phyloP scores from a whole-genome alignment of 2,888 invertebrate genomes.

The Himalopsyche tibetana region DNA sequence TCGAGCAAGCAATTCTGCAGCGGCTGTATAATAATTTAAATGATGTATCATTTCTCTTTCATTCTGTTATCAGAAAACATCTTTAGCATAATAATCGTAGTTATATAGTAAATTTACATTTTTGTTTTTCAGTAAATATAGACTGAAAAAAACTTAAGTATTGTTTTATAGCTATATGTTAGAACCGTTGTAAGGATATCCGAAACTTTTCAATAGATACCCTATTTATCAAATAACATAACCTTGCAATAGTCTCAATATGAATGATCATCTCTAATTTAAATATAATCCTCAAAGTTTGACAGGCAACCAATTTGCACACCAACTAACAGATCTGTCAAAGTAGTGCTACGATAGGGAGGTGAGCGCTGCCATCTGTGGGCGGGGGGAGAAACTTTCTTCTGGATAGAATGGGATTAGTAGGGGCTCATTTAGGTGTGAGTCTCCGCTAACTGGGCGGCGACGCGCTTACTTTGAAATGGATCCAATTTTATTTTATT shows the following conservation, averaged over 20 bases:
- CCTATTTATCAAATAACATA: neutral
- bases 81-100: too few relatives aligned
- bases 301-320: conserved; percentile 57
- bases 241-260: neutral
- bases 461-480: conserved; percentile 4
- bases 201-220: too few relatives aligned
- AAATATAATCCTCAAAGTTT: conserved; percentile 50
- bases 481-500: neutral
- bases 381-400: conserved; percentile 47
- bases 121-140: too few relatives aligned
- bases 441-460: conserved; percentile 32
- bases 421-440: conserved; percentile 15
- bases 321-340: conserved; percentile 60
- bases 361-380: conserved; percentile 57
- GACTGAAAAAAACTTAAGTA: too few relatives aligned
- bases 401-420: conserved; percentile 37
- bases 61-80: too few relatives aligned
- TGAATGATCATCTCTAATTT: conserved; percentile 16
- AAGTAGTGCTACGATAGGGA: conserved; percentile 59
- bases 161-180: too few relatives aligned
- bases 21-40: too few relatives aligned
- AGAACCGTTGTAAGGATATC: too few relatives aligned
- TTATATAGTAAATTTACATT: too few relatives aligned
- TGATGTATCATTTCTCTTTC: too few relatives aligned
- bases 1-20: too few relatives aligned